phyloP scores from a whole-genome alignment of 2,888 invertebrate species.

The Drosophila cyrtoloma region DNA sequence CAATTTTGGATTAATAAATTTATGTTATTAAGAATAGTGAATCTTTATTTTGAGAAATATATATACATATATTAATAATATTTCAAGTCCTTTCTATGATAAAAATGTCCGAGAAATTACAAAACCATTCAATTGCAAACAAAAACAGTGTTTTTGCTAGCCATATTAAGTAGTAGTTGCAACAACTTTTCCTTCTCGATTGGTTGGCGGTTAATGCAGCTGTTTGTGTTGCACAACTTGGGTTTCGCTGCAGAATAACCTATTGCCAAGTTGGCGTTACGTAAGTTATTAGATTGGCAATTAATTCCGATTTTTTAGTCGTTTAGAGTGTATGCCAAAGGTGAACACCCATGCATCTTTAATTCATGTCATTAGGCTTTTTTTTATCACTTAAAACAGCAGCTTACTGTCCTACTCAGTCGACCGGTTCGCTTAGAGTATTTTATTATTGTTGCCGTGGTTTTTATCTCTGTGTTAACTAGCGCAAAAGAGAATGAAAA shows the following conservation, averaged over 20 bases:
- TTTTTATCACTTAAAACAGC: constrained; percentile 4
- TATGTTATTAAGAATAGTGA: neutral
- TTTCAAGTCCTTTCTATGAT: neutral
- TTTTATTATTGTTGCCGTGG: constrained; percentile 4
- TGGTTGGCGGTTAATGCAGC: constrained; percentile 6
- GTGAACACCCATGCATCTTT: constrained; percentile 10
- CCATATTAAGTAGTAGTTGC: neutral
- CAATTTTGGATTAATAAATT: constrained; percentile 20
- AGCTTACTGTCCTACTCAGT: constrained; percentile 5
- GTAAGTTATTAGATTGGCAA: constrained; percentile 29
- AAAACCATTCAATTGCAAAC: neutral
- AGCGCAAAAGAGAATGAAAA: constrained; percentile 29
- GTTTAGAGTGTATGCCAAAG: constrained; percentile 26
- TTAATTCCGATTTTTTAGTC: constrained; percentile 7
- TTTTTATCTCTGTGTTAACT: constrained; percentile 38
- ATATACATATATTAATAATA: neutral
- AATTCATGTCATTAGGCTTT: neutral
- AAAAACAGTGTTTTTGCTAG: neutral
- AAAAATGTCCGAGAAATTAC: neutral
- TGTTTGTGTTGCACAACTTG: constrained; percentile 20
- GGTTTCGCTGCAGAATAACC: neutral
- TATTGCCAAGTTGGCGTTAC: constrained; percentile 16
- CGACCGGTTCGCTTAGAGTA: constrained; percentile 32
- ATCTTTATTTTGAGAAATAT: neutral
- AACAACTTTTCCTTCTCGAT: neutral